Conservation (phyloP, 2,113 vertebrate genomes). For the Ailurus styani region DNA sequence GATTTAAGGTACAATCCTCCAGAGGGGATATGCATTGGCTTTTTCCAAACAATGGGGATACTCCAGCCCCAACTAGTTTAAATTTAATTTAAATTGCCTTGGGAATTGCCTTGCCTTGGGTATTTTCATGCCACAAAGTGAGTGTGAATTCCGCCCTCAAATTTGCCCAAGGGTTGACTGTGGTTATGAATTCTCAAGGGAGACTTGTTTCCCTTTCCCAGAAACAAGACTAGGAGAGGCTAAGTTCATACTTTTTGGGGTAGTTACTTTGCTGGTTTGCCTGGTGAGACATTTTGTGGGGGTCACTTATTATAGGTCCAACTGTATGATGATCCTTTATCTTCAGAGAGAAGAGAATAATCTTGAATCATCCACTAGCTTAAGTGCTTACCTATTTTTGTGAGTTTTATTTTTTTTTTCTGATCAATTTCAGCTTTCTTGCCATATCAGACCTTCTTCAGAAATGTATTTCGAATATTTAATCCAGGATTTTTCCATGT, state of each 20-base stretch:
- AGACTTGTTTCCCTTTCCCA: neutral
- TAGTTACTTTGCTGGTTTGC: neutral
- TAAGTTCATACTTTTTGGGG: neutral
- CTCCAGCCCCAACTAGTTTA: neutral
- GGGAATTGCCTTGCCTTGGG: neutral
- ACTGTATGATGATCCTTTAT: neutral
- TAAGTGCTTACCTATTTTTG: neutral
- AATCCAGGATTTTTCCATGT: neutral
- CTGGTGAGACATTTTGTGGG: neutral
- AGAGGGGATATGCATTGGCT: neutral
- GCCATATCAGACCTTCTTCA: neutral
- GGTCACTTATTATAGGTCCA: neutral
- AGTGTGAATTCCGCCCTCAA: neutral
- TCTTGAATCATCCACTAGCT: neutral
- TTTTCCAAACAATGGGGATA: neutral
- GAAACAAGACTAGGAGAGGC: neutral
- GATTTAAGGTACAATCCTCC: neutral
- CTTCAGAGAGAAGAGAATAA: neutral
- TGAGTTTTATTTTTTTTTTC: neutral
- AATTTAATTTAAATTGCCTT: neutral
- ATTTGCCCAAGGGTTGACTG: neutral
- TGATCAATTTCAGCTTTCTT: neutral
- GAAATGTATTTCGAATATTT: neutral
- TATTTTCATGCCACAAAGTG: neutral
- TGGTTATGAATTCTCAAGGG: neutral